phyloP scores from a whole-genome alignment of 2,888 invertebrate genomes.

The Nebria brevicollis region DNA sequence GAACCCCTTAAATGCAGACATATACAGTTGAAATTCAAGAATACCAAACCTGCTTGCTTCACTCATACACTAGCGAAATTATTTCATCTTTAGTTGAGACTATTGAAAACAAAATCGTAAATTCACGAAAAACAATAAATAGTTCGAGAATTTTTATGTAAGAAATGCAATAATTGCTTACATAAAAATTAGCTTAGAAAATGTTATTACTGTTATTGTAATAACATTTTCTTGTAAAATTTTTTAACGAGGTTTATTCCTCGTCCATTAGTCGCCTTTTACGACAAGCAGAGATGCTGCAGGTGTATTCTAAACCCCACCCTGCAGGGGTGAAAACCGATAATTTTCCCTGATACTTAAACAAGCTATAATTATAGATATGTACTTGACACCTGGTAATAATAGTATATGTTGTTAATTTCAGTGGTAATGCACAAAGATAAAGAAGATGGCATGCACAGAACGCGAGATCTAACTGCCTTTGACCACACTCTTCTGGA shows the following conservation, averaged over 20 bases:
- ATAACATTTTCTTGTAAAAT: too few relatives aligned
- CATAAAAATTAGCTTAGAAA: too few relatives aligned
- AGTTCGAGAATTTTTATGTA: too few relatives aligned
- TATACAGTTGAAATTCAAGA: neutral
- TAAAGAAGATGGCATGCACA: conserved; percentile 83
- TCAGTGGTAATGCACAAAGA: conserved; percentile 95
- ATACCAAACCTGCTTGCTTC: neutral
- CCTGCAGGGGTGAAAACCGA: neutral
- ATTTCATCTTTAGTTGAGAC: neutral
- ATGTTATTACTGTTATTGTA: too few relatives aligned
- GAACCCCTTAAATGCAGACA: conserved; percentile 25
- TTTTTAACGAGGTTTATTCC: neutral
- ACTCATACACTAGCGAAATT: neutral
- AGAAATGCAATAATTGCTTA: too few relatives aligned
- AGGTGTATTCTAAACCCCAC: neutral
- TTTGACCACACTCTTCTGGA: conserved; percentile 92
- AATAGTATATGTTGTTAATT: conserved; percentile 58
- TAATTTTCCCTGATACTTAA: too few relatives aligned
- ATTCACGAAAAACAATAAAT: neutral
- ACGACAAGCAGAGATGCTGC: conserved; percentile 7
- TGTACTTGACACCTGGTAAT: neutral
- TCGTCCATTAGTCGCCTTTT: neutral
- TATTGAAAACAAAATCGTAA: neutral
- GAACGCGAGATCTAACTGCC: conserved; percentile 80
- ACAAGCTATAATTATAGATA: neutral